Evolutionary conservation across 1,140 invertebrate species (phyloP), one percentile per base, ranked within the genome.

Genomic region (Bradynema listronoti): DNA sequence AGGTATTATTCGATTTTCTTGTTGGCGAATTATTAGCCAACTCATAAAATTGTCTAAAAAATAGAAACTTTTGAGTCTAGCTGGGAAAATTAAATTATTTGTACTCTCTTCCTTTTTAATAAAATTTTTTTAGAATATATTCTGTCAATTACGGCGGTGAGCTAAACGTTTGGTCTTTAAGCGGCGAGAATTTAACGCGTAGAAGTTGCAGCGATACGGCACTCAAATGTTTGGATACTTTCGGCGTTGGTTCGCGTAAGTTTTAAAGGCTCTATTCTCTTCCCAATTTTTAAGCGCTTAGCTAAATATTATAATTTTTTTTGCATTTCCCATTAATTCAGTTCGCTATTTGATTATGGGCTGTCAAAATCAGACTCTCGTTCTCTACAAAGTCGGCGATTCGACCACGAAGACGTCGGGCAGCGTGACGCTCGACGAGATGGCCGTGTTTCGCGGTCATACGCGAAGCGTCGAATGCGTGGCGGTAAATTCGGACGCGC

Each of bases 381-480:
- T 52, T 22, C 30, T 72, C 43, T 24, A 41, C 14, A 53, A 42
- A 49, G 54, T 65, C 0, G 29, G 3, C 16, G 47, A 19, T 19
- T n/a, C 16, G 34, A 27, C 27, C 34, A n/a, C 19, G 9, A 27
- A 27, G 27, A 11, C 36, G 57, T 56, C 9, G 51, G 34, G 3
- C 9, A 5, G 5, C 27, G 27, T 47, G 39, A 36, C 42, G 30
- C 25, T 46, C 30, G 27, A 33, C 27, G 14, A 27, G 25, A n/a
- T 14, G 16, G 11, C 58, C 7, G 1, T 64, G 22, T 60, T 76
- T 24, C 53, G 71, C 33, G 72, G 72, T 6, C 72, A 75, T 54
- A 60, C 70, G 30, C 56, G 72, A 32, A 70, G 65, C 41, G 73
- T 75, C 29, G 73, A 75, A 56, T 72, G 70, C 47, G 66, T 75